Evolutionary conservation across 2,113 vertebrate genomes (phyloP).

Genomic region (Todiramphus saurophagus): DNA sequence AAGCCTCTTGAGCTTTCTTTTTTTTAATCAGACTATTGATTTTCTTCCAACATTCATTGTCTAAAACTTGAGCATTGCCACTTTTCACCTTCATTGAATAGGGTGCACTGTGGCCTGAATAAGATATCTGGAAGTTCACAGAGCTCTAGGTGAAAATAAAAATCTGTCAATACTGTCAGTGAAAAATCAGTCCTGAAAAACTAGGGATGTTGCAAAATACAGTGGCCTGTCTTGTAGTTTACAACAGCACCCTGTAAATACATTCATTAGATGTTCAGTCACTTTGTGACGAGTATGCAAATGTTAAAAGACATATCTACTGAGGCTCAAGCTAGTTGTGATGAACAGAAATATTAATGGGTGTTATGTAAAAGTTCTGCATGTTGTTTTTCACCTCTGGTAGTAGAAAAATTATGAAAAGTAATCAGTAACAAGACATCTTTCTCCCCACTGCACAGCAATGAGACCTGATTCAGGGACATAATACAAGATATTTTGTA

Average conservation of each 20-base stretch:
- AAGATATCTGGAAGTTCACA: slow-evolving; percentile 1
- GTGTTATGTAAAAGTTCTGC: not conserved
- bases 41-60: slow-evolving; percentile 55
- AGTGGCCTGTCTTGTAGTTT: not conserved
- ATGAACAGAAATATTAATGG: not conserved
- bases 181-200: not conserved
- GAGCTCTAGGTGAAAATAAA: not conserved
- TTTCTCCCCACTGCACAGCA: not conserved
- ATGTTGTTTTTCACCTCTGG: not conserved
- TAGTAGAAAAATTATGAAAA: not conserved
- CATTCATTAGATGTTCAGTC: not conserved
- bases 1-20: slow-evolving; percentile 68
- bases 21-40: slow-evolving; percentile 76
- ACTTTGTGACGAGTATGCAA: not conserved
- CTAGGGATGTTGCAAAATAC: not conserved
- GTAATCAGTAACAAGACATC: not conserved
- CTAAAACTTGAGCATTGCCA: slow-evolving; percentile 54
- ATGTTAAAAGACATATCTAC: not conserved
- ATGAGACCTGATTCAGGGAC: not conserved
- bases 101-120: not conserved
- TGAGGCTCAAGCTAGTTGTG: not conserved
- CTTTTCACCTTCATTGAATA: slow-evolving; percentile 25
- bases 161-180: not conserved
- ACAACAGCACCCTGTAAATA: not conserved
- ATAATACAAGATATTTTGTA: not conserved